Base-by-base conservation (phyloP, 2,888 invertebrate genomes). In the Dicroscelio sp. region DNA sequence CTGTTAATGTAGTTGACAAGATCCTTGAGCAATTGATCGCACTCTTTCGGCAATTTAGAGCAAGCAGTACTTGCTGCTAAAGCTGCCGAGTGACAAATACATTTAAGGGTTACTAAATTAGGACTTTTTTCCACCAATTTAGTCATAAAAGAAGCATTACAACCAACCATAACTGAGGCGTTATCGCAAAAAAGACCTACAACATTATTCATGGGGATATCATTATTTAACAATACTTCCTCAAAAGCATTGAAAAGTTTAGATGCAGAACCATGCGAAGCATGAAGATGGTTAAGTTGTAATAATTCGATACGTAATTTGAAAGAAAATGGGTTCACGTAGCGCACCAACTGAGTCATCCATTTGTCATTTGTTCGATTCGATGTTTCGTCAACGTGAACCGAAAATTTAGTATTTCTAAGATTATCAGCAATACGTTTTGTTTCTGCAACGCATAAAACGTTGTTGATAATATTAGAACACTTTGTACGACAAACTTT, bases 61-160 rank as follows among this genome's bases (percentile, higher is more conserved):
- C 78, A 63, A 17, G 78, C 60, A 60, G 78, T 1, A 60, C 38
- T 78, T 10, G 60, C 78, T 43, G 78, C 52, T 14, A 80, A 55
- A 3, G 79, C 79, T 20, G 65, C 25, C 4, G 79, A 79, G 25
- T 79, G 63, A 17, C 63, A 79, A n/a, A 67, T 67, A 14, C 80
- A 80, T 10, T 67, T 48, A 10, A 65, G 1, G 0, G 31, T 67
- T 1, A 80, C 3, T 2, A 80, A 17, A 0, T 55, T 33, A 0
- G 1, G 5, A 55, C 52, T 80, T 60, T 78, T 76, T 2, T 55
- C 33, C 25, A 58, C 12, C 12, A 76, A 20, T 35, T 58, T 58
- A 5, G 35, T 58, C 27, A 10, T 23, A 33, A 76, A 76, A 10
- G 58, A 58, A 0, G 1, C 31, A 31, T 80, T 78, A 43, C 23